These are phyloP conservation scores for Rutilus rutilus DNA, from an alignment of 2,113 vertebrate genomes.

Conservation along the genomic window DNA sequence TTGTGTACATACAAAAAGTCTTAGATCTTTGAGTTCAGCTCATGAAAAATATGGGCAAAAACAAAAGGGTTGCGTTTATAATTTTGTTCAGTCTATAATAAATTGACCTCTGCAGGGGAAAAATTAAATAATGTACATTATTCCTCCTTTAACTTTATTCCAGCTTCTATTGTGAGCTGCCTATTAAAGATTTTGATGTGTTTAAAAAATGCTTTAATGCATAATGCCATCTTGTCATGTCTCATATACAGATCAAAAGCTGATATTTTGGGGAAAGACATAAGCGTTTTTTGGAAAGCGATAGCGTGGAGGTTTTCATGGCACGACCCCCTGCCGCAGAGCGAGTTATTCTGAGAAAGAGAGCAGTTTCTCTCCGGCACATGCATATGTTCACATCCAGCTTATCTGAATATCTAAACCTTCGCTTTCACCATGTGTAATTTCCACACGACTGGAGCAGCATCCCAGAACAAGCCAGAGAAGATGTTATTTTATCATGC, in stretches of 20 bases:
- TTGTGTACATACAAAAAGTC: no score
- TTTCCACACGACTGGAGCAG: slow-evolving; percentile 44
- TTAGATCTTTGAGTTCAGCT: no score
- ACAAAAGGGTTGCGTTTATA: no score
- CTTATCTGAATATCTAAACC: slow-evolving; percentile 37
- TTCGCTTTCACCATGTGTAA: slow-evolving; percentile 37
- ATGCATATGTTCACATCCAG: not conserved
- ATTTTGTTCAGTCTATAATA: not conserved
- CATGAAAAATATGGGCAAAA: no score
- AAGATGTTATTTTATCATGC: not conserved
- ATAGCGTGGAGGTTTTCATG: not conserved
- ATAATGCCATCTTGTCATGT: not conserved
- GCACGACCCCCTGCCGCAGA: not conserved
- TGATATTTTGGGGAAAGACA: not conserved
- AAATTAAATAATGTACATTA: not conserved
- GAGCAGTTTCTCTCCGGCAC: not conserved
- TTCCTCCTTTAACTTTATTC: not conserved
- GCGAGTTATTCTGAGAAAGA: not conserved
- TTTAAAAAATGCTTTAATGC: not conserved
- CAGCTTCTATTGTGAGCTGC: not conserved
- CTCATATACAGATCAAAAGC: not conserved
- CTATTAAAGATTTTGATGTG: not conserved
- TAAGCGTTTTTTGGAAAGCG: not conserved
- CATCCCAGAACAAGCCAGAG: slow-evolving; percentile 7
- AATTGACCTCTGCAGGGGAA: not conserved